Conservation (phyloP, 2,888 invertebrate species). For the Sylvicola cinctus region DNA sequence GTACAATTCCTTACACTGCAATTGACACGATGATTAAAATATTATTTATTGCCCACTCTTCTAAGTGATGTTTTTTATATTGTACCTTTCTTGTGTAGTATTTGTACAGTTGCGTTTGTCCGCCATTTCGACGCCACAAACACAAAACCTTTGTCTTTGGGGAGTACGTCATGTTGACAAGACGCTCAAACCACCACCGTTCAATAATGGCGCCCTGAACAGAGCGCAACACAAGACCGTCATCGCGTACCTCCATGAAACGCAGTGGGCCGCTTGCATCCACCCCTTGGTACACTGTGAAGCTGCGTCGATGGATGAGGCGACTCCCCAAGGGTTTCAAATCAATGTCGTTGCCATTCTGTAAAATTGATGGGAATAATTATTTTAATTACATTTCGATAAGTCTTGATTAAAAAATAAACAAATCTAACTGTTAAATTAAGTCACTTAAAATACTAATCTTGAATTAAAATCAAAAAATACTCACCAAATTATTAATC, state of each 20-base stretch:
- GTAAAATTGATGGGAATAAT: slow-evolving; percentile 12
- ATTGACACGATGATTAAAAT: slow-evolving; percentile 5
- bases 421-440: no score
- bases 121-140: slow-evolving; percentile 88
- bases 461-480: slow-evolving; percentile 1
- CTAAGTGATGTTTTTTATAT: slow-evolving; percentile 1
- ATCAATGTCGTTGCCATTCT: slow-evolving; percentile 97
- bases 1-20: slow-evolving; percentile 92
- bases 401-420: no score
- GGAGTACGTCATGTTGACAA: slow-evolving; percentile 97
- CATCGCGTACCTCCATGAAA: slow-evolving; percentile 90
- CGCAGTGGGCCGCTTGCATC: slow-evolving; percentile 77
- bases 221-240: slow-evolving; percentile 70
- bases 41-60: slow-evolving; percentile 3
- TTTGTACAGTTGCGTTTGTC: slow-evolving; percentile 89
- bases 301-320: slow-evolving; percentile 87
- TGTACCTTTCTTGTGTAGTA: slow-evolving; percentile 96
- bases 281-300: slow-evolving; percentile 92
- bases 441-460: no score
- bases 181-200: slow-evolving; percentile 97
- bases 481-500: slow-evolving; percentile 72
- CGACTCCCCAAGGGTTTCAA: slow-evolving; percentile 90
- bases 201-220: slow-evolving; percentile 73
- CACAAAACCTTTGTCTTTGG: slow-evolving; percentile 95
- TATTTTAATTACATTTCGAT: no score